Evolutionary conservation across 2,888 invertebrate genomes (phyloP), one percentile per base, ranked within the genome.

Genomic region (Eilema sororculum): DNA sequence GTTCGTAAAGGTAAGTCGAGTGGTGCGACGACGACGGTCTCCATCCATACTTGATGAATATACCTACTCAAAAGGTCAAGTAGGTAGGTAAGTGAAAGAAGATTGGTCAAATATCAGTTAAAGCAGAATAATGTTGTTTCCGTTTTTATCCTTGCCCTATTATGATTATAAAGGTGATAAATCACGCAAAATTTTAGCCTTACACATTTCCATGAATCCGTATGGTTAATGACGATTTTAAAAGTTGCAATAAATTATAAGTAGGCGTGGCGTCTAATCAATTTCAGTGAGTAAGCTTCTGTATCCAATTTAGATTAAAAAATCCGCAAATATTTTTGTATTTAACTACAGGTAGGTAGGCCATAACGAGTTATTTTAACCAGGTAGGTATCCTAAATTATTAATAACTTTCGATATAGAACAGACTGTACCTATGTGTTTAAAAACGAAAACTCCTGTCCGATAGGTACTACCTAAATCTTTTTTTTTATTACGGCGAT

Each of bases 1-100:
- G 24, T 58, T 30, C 37, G n/a, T 24, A 58, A 70, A 70, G 70
- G 70, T 70, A 70, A 70, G 70, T 70, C 41, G n/a, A 65, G 5
- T 61, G 28, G 22, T 41, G 56, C 66, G 16, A 41, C 60, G 52
- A 60, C 46, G 12, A 5, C 30, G 25, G 22, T 61, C 52, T 60
- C 2, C 57, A 58, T n/a, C 52, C 58, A n/a, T 65, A 52, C 33
- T 33, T 33, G 30, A 33, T 33, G 8, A 33, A 33, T 33, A 33
- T 30, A 16, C 37, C 41, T 20, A n/a, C n/a, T n/a, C n/a, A n/a
- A 56, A 22, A n/a, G 22, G 28, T 20, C 46, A 25, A 63, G 63
- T 60, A 20, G 60, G 63, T 60, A 20, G 60, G 64, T 70, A 67
- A 66, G 66, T 66, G 60, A 8, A 33, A 10, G 59, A 65, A 60